These are phyloP conservation scores for Saimiri boliviensis DNA, from an alignment of 2,113 vertebrate genomes.

Conservation along the genomic window DNA sequence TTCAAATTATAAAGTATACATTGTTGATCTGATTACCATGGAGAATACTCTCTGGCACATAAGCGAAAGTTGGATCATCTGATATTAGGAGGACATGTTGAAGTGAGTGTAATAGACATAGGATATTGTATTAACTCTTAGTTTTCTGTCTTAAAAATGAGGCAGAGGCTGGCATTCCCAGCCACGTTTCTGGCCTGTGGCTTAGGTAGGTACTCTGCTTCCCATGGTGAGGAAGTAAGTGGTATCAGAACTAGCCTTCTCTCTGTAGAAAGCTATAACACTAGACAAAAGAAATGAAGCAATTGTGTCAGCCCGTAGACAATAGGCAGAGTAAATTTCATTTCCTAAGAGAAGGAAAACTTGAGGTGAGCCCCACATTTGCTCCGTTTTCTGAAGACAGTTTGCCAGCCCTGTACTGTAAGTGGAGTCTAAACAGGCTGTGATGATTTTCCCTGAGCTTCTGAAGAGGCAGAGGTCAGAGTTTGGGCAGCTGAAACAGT, in stretches of 20 bases:
- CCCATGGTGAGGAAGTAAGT: background rate
- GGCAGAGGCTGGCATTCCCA: background rate
- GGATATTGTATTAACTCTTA: background rate
- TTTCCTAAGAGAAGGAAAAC: background rate
- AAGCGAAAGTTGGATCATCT: background rate
- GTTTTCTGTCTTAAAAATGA: slow-evolving; percentile 6
- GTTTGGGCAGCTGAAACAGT: background rate
- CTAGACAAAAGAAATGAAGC: background rate
- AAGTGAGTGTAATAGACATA: background rate
- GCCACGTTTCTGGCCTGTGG: background rate
- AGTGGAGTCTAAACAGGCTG: background rate
- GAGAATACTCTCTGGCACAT: background rate
- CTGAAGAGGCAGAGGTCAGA: background rate
- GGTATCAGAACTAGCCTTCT: background rate
- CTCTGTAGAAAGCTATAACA: background rate
- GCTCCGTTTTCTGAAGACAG: background rate
- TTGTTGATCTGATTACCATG: background rate
- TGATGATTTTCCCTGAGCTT: background rate
- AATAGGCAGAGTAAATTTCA: background rate
- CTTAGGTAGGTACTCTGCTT: background rate
- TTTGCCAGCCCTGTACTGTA: background rate
- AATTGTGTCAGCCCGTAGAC: background rate
- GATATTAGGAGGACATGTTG: background rate
- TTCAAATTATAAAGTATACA: background rate
- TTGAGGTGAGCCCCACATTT: background rate